Evolutionary conservation across 2,113 vertebrate species (phyloP).

Genomic region (Alethe castanea): DNA sequence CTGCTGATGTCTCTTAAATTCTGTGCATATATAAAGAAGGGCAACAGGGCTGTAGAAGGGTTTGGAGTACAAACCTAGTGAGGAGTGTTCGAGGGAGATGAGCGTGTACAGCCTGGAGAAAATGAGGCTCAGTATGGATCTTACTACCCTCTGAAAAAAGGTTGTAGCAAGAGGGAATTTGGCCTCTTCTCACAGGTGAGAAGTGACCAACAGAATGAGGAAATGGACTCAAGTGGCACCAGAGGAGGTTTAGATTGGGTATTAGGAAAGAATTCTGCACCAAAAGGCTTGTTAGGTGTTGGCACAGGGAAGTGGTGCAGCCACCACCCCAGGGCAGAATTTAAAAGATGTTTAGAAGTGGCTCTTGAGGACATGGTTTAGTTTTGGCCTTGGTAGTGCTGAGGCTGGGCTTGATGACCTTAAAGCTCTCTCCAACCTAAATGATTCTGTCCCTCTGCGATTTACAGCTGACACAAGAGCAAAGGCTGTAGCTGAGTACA

Average conservation of each 20-base stretch:
- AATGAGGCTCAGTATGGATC: not conserved
- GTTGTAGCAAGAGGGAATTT: too few relatives aligned
- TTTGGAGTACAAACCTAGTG: not conserved
- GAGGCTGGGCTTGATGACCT: too few relatives aligned
- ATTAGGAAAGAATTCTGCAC: not conserved
- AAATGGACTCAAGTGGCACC: not conserved
- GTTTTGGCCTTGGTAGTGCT: not conserved
- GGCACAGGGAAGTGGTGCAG: not conserved
- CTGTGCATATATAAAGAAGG: not conserved
- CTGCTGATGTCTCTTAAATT: not conserved
- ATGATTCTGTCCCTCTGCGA: not conserved
- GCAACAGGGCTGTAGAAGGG: not conserved
- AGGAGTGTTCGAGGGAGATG: not conserved
- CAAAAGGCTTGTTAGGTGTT: not conserved
- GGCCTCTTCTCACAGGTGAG: not conserved
- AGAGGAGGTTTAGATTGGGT: not conserved
- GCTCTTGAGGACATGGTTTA: not conserved
- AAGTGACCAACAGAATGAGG: not conserved
- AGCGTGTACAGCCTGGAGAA: not conserved
- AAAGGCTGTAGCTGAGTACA: not conserved
- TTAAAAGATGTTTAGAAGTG: not conserved
- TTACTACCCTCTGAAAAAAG: too few relatives aligned
- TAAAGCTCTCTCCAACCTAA: not conserved
- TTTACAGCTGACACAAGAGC: not conserved
- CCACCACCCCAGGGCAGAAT: fast-evolving